A percentile compares a stretch with the other conserved stretches of the same genome.
These are phyloP conservation scores for Murina feae DNA, from an alignment of 2,113 vertebrate genomes.

Conservation along the genomic window DNA sequence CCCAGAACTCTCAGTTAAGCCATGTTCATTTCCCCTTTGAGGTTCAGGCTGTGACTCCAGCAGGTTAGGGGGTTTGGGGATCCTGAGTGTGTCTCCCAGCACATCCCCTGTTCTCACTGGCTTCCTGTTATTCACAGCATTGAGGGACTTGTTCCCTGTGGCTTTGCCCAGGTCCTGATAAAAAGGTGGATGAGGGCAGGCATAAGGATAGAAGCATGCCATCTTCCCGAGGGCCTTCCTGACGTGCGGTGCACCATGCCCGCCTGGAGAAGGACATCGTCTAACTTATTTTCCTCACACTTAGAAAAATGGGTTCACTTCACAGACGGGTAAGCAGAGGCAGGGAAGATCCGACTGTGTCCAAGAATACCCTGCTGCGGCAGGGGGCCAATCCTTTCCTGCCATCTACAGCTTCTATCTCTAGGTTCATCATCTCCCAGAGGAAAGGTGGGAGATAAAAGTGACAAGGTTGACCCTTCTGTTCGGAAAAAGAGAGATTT, in stretches of 20 bases:
- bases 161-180: background rate
- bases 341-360: background rate
- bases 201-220: background rate
- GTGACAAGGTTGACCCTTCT: background rate
- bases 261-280: background rate
- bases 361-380: background rate
- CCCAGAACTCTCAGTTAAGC: background rate
- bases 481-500: background rate
- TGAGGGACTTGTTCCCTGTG: background rate
- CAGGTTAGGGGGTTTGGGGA: background rate
- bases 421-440: background rate
- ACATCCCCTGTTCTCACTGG: background rate
- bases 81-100: background rate
- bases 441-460: background rate
- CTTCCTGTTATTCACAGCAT: background rate
- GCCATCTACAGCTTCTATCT: background rate
- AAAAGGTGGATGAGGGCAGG: background rate
- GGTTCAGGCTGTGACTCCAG: background rate
- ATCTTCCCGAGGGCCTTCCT: background rate
- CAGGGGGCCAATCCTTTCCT: background rate
- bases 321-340: background rate
- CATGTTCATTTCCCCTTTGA: conserved; percentile 45
- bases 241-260: background rate
- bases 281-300: background rate
- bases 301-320: background rate